A percentile compares a stretch with the other conserved stretches of the same genome.
phyloP scores from a whole-genome alignment of 2,888 invertebrate species.

The Thera obeliscata region DNA sequence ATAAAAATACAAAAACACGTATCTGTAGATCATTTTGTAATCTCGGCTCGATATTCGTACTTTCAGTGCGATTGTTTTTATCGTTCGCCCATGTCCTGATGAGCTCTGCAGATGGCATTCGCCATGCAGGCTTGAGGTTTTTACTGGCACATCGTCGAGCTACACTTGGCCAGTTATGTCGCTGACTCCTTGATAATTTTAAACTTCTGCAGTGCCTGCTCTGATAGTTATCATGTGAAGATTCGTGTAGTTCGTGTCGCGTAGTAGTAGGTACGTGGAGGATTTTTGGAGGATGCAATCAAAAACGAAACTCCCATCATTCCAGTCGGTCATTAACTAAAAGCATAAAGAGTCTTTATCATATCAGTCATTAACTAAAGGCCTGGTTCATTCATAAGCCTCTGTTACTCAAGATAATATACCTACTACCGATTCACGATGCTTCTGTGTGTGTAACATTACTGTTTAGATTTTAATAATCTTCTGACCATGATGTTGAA shows the following conservation, averaged over 20 bases:
- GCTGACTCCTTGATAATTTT: conserved; percentile 59
- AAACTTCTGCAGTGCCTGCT: conserved; percentile 52
- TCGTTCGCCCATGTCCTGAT: conserved; percentile 60
- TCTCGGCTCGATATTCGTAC: conserved; percentile 59
- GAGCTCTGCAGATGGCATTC: conserved; percentile 69
- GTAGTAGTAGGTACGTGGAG: conserved; percentile 8
- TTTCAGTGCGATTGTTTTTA: conserved; percentile 69
- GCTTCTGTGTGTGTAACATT: no score
- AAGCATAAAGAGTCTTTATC: no score
- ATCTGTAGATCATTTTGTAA: conserved; percentile 53
- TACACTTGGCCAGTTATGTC: conserved; percentile 64
- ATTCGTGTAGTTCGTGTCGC: conserved; percentile 6
- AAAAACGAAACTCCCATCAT: no score
- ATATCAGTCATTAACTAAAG: no score
- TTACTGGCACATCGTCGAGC: conserved; percentile 59
- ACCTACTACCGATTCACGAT: no score
- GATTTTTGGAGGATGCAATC: neutral
- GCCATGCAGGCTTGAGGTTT: conserved; percentile 64
- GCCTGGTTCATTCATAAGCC: no score
- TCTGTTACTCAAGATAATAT: no score
- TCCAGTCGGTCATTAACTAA: no score
- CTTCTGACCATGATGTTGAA: no score
- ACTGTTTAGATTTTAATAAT: no score
- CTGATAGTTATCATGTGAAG: conserved; percentile 46
- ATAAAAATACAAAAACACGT: conserved; percentile 35